Evolutionary conservation across 2,113 vertebrate genomes (phyloP).

Genomic region (Microtus ochrogaster): DNA sequence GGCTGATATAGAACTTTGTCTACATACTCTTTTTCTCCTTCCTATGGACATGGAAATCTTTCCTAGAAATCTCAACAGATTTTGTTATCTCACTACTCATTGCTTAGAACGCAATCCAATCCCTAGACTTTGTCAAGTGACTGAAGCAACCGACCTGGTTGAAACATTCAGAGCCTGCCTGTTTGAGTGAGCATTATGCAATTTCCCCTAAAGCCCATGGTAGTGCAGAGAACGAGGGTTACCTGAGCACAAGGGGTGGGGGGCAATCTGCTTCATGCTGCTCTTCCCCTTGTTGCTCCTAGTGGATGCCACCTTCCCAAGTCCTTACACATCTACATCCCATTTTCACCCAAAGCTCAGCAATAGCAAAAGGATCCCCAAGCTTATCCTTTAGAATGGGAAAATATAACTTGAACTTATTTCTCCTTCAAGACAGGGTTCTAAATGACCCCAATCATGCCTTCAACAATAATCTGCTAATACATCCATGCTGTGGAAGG

Average conservation of each 20-base stretch:
- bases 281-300: not conserved
- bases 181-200: not conserved
- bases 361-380: not conserved
- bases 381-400: not conserved
- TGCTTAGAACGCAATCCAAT: not conserved
- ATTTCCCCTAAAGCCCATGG: not conserved
- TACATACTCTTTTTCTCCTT: not conserved
- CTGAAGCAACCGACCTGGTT: not conserved
- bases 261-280: too few species aligned
- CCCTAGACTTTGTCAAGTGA: not conserved
- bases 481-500: not conserved
- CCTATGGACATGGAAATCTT: not conserved
- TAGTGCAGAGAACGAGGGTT: not conserved
- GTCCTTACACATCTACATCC: not conserved
- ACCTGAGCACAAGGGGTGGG: not conserved
- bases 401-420: not conserved
- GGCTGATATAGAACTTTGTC: not conserved
- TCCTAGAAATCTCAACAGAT: not conserved
- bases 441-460: slow-evolving; percentile 35
- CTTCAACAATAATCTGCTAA: slow-evolving; percentile 7
- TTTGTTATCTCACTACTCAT: not conserved
- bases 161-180: not conserved
- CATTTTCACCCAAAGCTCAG: not conserved
- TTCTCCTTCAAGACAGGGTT: not conserved
- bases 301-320: not conserved